Evolutionary conservation across 1,140 invertebrate genomes (phyloP), one percentile per base, ranked within the genome.

Genomic region (Panagrolaimus sp.): DNA sequence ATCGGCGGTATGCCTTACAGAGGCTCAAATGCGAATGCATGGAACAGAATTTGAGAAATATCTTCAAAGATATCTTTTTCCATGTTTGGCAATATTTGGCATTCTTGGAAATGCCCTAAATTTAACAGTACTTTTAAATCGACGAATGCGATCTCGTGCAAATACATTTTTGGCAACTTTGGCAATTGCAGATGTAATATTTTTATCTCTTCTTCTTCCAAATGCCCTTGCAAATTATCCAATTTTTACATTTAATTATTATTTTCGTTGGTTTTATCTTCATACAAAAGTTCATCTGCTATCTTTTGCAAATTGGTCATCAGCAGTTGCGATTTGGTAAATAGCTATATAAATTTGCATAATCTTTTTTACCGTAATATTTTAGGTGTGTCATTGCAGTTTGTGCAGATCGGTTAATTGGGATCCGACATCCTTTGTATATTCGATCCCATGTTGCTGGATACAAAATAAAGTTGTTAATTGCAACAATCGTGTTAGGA

Each of bases 321-420:
- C 79, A 15, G 81, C 78, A 7, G 78, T 83, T 24, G 79, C 79
- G 15, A 80, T 83, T 63, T 81, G 81, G 81, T 78, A 48, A 44
- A 63, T 63, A 15, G 2, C 12, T 14, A 47, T 14, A 14, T n/a
- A 26, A 17, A 52, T 3, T 17, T 52, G 17, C 24, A 17, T 3
- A 21, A 52, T 17, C 17, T 10, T 32, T 32, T 26, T 1, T 7
- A 17, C 9, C 14, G 15, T 14, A 32, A 17, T 68, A 43, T 68
- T 76, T 45, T 48, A 78, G 77, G 76, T 73, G 76, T 68, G 79
- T 80, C 5, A 80, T 81, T 26, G 81, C 81, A 7, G 79, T 81
- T 28, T 83, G 81, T 43, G 65, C 78, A 1, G 79, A 81, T 52
- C 78, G 79, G 17, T 66, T 81, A 15, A 72, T 81, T 45, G 79